Evolutionary conservation across 2,797 vertebrate species (phyloP), one percentile per base, ranked within the genome.

Genomic region (Lagocephalus sceleratus): DNA sequence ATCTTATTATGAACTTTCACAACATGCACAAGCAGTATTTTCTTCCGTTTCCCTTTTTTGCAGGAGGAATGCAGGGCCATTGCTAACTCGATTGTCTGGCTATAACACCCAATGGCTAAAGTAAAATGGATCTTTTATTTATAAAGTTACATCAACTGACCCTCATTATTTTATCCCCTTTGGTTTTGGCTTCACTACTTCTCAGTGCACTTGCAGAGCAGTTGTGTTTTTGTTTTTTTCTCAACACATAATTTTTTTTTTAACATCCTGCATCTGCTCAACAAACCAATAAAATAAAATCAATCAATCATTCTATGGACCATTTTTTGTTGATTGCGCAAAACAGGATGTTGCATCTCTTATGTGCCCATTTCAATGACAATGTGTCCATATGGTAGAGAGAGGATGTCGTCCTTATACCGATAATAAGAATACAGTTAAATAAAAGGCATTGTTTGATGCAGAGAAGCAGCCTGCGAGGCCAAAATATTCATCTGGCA

Each of bases 281-380:
- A 22, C 20, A 45, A 38, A 26, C 20, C 5, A 21, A 32, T 42
- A 38, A 54, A 29, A 6, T 29, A 29, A 21, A 32, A 40, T 29
- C 23, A 25, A 32, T 32, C 48, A 50, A 43, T 17, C 19, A 43
- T 65, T 52, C 52, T 51, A 43, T 70, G 71, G 65, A 57, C 4
- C 60, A 73, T 47, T 65, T 63, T 41, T 70, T 62, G 56, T 60
- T 58, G 51, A 51, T 61, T 68, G 11, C 6, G n/a, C 64, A 58
- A 80, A 82, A 73, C 76, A 81, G 83, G 81, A 85, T 64, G 65
- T 53, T 32, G 50, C 78, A 72, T 68, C 69, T 59, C 74, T 74
- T 43, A 25, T 70, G 83, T 71, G 60, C 71, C 57, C 66, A 60
- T 85, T 78, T 81, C 70, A 68, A 25, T 25, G 23, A 25, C 23